Conservation (phyloP, 2,888 invertebrate species). For the Lampropteryx suffumata region DNA sequence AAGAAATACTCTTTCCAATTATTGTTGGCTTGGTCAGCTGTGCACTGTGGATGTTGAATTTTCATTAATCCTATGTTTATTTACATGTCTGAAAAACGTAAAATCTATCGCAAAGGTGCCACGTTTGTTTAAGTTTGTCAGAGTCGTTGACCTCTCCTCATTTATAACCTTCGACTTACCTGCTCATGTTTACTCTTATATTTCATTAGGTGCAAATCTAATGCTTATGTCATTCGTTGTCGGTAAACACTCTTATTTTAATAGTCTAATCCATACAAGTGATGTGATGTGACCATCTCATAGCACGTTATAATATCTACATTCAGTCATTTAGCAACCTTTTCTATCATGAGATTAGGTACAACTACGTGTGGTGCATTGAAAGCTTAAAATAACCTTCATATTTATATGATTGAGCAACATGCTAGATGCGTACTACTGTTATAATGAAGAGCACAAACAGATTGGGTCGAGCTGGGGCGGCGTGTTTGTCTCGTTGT, state of each 20-base stretch:
- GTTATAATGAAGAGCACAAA: conserved; percentile 55
- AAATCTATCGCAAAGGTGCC: conserved; percentile 34
- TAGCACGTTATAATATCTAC: conserved; percentile 12
- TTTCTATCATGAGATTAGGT: conserved; percentile 5
- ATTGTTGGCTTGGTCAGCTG: conserved; percentile 39
- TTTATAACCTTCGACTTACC: conserved; percentile 49
- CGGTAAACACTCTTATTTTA: conserved; percentile 25
- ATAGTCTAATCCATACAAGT: conserved; percentile 7
- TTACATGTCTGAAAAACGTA: conserved; percentile 18
- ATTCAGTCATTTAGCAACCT: conserved; percentile 17
- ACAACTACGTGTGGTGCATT: conserved; percentile 21
- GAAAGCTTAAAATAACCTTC: conserved; percentile 31
- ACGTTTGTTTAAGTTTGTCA: conserved; percentile 48
- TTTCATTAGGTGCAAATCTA: conserved; percentile 45
- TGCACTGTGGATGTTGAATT: conserved; percentile 18
- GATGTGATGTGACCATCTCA: conserved; percentile 12
- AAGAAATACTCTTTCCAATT: conserved; percentile 20
- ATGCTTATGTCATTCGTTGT: conserved; percentile 45
- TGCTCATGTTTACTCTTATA: conserved; percentile 53
- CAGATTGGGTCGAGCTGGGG: conserved; percentile 48
- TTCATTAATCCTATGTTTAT: conserved; percentile 37
- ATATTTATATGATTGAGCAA: conserved; percentile 41
- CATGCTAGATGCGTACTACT: conserved; percentile 29
- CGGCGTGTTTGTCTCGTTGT: conserved; percentile 65
- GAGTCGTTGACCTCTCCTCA: conserved; percentile 58